Percentiles rank a stretch among this genome's conserved stretches.
These are phyloP conservation scores for Timema cristinae DNA, from an alignment of 2,888 invertebrate genomes.

Conservation along the genomic window DNA sequence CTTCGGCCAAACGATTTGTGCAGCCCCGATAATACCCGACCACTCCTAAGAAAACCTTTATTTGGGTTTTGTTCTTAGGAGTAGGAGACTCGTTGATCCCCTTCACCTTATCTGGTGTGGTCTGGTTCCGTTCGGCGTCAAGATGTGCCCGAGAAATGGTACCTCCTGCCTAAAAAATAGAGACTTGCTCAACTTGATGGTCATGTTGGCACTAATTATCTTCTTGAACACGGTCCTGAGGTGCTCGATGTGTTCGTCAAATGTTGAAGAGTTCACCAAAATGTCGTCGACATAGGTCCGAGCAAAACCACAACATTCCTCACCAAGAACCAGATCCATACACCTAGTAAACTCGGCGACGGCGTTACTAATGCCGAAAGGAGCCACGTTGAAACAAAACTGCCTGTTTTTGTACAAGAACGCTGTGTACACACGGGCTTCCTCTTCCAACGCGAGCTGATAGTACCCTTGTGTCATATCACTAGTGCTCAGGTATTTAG, in stretches of 20 bases:
- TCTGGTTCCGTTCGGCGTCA: no score
- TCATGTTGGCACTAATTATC: background rate
- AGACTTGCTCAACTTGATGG: conserved; percentile 14
- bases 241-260: conserved; percentile 8
- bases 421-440: conserved; percentile 29
- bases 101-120: background rate
- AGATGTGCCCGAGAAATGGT: conserved; percentile 11
- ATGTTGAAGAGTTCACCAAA: background rate
- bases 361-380: conserved; percentile 27
- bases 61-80: background rate
- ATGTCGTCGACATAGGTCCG: conserved; percentile 7
- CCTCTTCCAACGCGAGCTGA: conserved; percentile 29
- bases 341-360: conserved; percentile 8
- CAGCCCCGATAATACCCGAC: conserved; percentile 6
- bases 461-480: no score
- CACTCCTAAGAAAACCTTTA: background rate
- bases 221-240: background rate
- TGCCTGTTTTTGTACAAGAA: conserved; percentile 26
- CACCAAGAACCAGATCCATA: conserved; percentile 1
- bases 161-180: conserved; percentile 6
- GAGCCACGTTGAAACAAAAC: conserved; percentile 27
- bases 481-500: no score
- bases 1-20: background rate
- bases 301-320: background rate
- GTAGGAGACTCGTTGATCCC: background rate